A percentile compares a stretch with the other conserved stretches of the same genome.
phyloP scores from a whole-genome alignment of 2,888 invertebrate species.

The Agrilus biguttatus region DNA sequence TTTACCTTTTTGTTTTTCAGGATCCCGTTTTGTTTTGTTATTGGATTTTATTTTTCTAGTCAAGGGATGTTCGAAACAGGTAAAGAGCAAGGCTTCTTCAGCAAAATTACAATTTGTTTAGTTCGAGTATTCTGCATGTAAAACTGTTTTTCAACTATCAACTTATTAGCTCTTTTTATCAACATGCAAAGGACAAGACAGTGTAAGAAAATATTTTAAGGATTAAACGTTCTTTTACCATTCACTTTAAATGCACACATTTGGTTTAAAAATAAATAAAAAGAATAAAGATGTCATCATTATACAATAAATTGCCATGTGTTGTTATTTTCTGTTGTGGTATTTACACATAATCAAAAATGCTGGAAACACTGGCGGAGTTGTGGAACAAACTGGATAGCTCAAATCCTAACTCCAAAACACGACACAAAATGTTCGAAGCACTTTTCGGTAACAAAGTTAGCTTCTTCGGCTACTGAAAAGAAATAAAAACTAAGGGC shows the following conservation, averaged over 20 bases:
- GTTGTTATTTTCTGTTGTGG: too few species aligned
- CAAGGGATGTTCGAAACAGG: not conserved
- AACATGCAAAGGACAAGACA: not conserved
- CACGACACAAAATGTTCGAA: too few species aligned
- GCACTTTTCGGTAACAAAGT: too few species aligned
- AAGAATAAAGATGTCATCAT: not conserved
- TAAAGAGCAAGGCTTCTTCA: not conserved
- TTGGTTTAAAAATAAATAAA: not conserved
- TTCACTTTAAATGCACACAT: not conserved
- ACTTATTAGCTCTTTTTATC: not conserved
- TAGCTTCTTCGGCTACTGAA: too few species aligned
- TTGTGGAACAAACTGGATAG: too few species aligned
- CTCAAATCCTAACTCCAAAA: too few species aligned
- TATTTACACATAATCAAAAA: too few species aligned
- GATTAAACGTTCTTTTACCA: not conserved
- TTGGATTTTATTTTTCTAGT: constrained; percentile 3
- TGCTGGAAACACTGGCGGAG: too few species aligned
- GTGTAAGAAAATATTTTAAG: not conserved
- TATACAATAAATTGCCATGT: too few species aligned
- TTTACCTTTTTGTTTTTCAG: constrained; percentile 25
- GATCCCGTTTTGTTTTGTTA: constrained; percentile 26
- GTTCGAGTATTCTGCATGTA: too few species aligned
- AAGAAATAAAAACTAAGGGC: too few species aligned
- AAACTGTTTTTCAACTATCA: not conserved
- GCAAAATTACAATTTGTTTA: not conserved